Conservation (phyloP, 1,140 invertebrate species). For the Drosophila micromelanica region DNA sequence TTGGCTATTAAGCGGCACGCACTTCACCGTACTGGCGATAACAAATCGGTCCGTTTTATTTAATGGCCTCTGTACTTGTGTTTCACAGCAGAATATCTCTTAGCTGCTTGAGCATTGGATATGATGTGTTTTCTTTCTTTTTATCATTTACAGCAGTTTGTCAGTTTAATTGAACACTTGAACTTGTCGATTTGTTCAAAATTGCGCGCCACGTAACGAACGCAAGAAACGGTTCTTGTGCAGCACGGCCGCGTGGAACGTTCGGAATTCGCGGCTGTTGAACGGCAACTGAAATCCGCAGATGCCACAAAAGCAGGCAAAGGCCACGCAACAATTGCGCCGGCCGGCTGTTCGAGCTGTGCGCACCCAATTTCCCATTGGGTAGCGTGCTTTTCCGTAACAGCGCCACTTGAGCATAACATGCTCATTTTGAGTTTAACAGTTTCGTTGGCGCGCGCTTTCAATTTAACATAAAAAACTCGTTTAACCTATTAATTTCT, state of each 20-base stretch:
- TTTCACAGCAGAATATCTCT: not conserved
- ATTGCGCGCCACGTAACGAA: constrained; percentile 21
- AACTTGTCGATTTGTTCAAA: not conserved
- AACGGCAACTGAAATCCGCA: constrained; percentile 69
- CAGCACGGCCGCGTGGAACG: constrained; percentile 44
- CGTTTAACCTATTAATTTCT: too few species aligned
- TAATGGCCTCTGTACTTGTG: constrained; percentile 22
- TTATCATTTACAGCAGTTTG: not conserved
- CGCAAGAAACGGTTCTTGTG: not conserved
- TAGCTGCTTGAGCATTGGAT: not conserved
- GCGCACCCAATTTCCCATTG: constrained; percentile 23
- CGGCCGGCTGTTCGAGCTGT: constrained; percentile 11
- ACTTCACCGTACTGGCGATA: constrained; percentile 53
- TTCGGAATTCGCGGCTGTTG: constrained; percentile 70
- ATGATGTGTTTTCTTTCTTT: not conserved
- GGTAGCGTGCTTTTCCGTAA: constrained; percentile 15
- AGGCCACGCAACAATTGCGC: constrained; percentile 68
- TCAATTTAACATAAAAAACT: not conserved
- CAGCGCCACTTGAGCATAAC: constrained; percentile 28
- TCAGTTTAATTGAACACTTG: not conserved
- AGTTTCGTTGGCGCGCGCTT: constrained; percentile 3
- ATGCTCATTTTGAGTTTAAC: constrained; percentile 17
- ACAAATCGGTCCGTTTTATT: constrained; percentile 36
- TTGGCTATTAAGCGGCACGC: constrained; percentile 59
- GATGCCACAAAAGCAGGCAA: constrained; percentile 54